A percentile compares a stretch with the other conserved stretches of the same genome.
Evolutionary conservation across 2,888 invertebrate genomes (phyloP).

Genomic region (Syritta pipiens): DNA sequence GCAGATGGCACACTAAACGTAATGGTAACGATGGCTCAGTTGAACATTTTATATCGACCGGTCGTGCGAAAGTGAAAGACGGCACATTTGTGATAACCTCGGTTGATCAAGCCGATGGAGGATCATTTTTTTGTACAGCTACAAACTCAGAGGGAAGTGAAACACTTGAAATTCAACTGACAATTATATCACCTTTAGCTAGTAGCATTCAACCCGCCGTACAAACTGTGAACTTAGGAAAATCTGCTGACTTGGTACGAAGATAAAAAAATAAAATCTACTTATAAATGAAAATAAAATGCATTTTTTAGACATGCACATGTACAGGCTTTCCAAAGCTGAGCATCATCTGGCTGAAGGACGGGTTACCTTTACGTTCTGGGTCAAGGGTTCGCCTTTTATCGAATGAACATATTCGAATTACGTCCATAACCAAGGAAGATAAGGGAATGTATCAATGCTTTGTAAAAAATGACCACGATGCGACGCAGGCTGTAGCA

Average conservation of each 20-base stretch:
- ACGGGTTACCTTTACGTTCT: slow-evolving; percentile 83
- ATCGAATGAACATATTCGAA: slow-evolving; percentile 81
- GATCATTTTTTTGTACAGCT: slow-evolving; percentile 81
- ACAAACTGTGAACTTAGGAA: slow-evolving; percentile 89
- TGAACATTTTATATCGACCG: slow-evolving; percentile 79
- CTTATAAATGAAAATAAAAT: slow-evolving; percentile 10
- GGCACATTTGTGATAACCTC: slow-evolving; percentile 81
- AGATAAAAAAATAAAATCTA: slow-evolving; percentile 23
- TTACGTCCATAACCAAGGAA: slow-evolving; percentile 85
- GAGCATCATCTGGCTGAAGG: slow-evolving; percentile 87
- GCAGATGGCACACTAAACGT: slow-evolving; percentile 80
- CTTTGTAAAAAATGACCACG: slow-evolving; percentile 89
- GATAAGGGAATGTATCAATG: slow-evolving; percentile 96
- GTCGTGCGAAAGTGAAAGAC: slow-evolving; percentile 80
- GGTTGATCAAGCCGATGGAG: slow-evolving; percentile 80
- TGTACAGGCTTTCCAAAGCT: slow-evolving; percentile 90
- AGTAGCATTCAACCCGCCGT: slow-evolving; percentile 87
- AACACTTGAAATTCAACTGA: slow-evolving; percentile 81
- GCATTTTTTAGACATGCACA: slow-evolving; percentile 84
- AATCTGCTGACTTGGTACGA: slow-evolving; percentile 87
- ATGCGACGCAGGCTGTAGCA: slow-evolving; percentile 89
- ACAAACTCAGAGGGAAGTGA: slow-evolving; percentile 81
- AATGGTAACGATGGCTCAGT: slow-evolving; percentile 80
- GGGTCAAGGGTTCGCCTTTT: slow-evolving; percentile 82
- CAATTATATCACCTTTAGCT: slow-evolving; percentile 85